Evolutionary conservation across 2,797 vertebrate genomes (phyloP), one percentile per base, ranked within the genome.

Genomic region (Gallinago nigripennis): DNA sequence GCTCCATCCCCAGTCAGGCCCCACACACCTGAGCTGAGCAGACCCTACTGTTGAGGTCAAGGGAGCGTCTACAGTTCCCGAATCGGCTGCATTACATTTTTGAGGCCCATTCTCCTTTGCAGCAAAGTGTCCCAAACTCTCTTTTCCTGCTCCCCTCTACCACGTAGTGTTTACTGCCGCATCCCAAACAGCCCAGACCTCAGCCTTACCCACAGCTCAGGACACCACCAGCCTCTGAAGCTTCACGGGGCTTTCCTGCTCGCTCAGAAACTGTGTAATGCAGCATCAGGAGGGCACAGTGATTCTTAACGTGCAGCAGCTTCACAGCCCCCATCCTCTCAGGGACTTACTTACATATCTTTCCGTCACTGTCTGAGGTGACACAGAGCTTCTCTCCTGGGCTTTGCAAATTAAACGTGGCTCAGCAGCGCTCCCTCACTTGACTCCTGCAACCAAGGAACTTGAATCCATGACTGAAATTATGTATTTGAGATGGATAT

Each of bases 121-220:
- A 30, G 33, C 53, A 61, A 19, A 35, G 19, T 28, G 37, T 8
- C 41, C 56, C 23, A 21, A 4, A 45, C 46, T n/a, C 15, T 30
- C 21, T 1, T 11, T 17, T 57, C n/a, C 64, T 64, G 28, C 61
- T 81, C 50, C 7, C 37, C 6, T 57, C 54, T 12, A 28, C 39
- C 64, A 48, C 0, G 3, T 1, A 16, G 11, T 2, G 15, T n/a
- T 77, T 19, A 50, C 41, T 19, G 61, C 21, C 6, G 2, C 3
- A 1, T 21, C 63, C 76, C 14, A 3, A 18, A 2, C 18, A 37
- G 51, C 73, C 33, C n/a, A 6, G 27, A 4, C 25, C 41, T 25
- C 4, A 0, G 58, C 9, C 45, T 58, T 9, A 9, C 16, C 0
- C 0, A 10, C 45, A 12, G 2, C 51, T 16, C 4, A 0, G 57